Evolutionary conservation across 2,888 invertebrate genomes (phyloP), one percentile per base, ranked within the genome.

Genomic region (Andrena bucephala): DNA sequence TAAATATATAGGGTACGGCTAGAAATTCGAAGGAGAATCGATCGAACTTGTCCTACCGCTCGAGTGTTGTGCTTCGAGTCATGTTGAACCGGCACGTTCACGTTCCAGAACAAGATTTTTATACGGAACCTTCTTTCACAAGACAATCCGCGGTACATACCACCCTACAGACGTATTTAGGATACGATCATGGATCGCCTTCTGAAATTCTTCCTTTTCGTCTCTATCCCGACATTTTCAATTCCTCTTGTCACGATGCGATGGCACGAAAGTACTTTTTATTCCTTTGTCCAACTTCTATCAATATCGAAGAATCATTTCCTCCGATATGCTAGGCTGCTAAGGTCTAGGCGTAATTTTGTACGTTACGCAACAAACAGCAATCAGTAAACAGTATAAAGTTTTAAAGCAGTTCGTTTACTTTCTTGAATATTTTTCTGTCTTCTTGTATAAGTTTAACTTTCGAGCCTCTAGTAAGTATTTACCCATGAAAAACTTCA

Each of bases 1-100:
- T 92, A 93, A 93, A 93, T 91, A 92, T 91, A 92, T 89, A 88
- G 89, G 88, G 85, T 86, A 87, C 85, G 86, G 70, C 77, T 89
- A 85, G 84, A 85, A 83, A 85, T 85, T 84, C 87, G 83, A 84
- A 84, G 83, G 87, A 87, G 90, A 88, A 91, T 91, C 90, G 91
- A 92, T 91, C 90, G 91, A 87, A 82, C 84, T 77, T 81, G 81
- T 86, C 86, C 74, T 57, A 78, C 63, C 71, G 69, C 81, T 87
- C 86, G 85, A 90, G 89, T 89, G 89, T 89, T 89, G 85, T 89
- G 87, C 84, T 90, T 85, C 87, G 85, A 89, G 88, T 88, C 88
- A 88, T 68, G 87, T 78, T 78, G 73, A 81, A 77, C 72, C 81
- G 81, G 84, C 83, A 71, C 87, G 83, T 73, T 87, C 76, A 63